Percentiles rank a stretch among this genome's conserved stretches.
Evolutionary conservation across 2,113 vertebrate genomes (phyloP).

Genomic region (Holacanthus passer): DNA sequence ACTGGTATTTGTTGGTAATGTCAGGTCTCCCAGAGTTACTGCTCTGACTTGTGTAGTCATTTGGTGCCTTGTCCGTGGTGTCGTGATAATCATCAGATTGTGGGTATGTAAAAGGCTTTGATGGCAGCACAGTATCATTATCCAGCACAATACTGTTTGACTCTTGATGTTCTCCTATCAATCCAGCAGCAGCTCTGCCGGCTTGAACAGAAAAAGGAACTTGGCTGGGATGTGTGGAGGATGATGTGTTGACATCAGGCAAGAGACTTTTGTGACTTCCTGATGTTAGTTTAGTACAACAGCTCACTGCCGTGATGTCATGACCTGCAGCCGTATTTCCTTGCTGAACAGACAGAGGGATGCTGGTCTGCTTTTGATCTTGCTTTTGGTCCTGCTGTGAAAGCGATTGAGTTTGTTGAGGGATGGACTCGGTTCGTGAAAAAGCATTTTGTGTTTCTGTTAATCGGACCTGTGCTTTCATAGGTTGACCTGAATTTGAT

Average conservation of each 20-base stretch:
- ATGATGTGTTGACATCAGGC: not conserved
- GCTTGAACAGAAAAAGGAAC: not conserved
- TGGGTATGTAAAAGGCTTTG: constrained; percentile 3
- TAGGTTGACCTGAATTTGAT: not conserved
- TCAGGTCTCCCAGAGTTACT: constrained; percentile 26
- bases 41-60: constrained; percentile 10
- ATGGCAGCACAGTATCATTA: not conserved
- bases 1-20: constrained; percentile 46
- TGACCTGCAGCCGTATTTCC: not conserved
- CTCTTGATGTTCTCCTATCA: not conserved
- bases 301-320: not conserved
- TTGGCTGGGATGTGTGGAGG: not conserved
- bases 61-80: not conserved
- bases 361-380: not conserved
- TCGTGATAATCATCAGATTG: not conserved
- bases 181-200: not conserved
- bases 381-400: constrained; percentile 5
- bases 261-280: constrained; percentile 7
- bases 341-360: not conserved
- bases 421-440: not conserved
- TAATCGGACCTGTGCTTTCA: not conserved
- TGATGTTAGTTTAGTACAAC: not conserved
- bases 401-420: constrained; percentile 7
- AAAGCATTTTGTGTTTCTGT: not conserved
- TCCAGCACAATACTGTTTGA: constrained; percentile 6